Evolutionary conservation across 2,113 vertebrate species (phyloP).

Genomic region (Pogona vitticeps): DNA sequence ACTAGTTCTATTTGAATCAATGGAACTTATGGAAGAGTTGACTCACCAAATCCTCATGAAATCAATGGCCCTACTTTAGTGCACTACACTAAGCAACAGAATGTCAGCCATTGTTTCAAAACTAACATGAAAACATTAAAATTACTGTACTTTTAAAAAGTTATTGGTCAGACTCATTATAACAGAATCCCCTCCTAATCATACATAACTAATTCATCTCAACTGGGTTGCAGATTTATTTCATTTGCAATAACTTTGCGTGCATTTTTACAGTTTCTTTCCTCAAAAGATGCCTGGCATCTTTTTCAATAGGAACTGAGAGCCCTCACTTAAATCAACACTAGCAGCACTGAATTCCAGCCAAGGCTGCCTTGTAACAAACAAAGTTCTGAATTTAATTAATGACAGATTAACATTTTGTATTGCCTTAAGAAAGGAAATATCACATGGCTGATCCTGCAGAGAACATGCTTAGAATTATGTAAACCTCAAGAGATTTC

Average conservation of each 20-base stretch:
- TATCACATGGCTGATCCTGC: slow-evolving; percentile 27
- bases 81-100: too few relatives aligned
- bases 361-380: slow-evolving; percentile 15
- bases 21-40: too few relatives aligned
- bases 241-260: background rate
- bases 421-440: slow-evolving; percentile 12
- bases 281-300: background rate
- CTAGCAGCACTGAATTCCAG: slow-evolving; percentile 28
- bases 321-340: background rate
- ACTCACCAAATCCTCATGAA: too few relatives aligned
- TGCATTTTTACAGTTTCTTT: background rate
- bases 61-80: too few relatives aligned
- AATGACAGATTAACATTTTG: background rate
- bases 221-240: background rate
- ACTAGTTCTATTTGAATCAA: too few relatives aligned
- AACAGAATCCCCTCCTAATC: too few relatives aligned
- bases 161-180: too few relatives aligned
- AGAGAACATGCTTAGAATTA: slow-evolving; percentile 2
- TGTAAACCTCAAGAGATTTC: slow-evolving; percentile 46
- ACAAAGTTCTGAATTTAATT: background rate
- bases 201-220: background rate
- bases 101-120: too few relatives aligned
- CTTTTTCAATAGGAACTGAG: background rate
- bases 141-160: too few relatives aligned
- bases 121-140: too few relatives aligned